Conservation (phyloP, 2,888 invertebrate genomes). For the Habroteleia sp. region DNA sequence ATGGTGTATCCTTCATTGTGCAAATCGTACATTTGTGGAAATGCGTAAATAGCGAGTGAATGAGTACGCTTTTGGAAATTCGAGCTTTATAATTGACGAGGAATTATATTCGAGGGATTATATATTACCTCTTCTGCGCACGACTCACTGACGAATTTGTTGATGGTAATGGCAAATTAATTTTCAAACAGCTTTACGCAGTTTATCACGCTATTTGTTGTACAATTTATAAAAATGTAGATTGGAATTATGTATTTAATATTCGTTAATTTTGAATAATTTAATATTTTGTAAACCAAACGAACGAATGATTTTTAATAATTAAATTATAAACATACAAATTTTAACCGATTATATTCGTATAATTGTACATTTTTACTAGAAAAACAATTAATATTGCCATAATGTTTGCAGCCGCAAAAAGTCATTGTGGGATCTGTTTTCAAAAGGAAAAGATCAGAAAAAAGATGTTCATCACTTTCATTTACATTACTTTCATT, state of each 20-base stretch:
- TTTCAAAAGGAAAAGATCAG: conserved; percentile 65
- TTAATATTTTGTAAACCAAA: neutral
- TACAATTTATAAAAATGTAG: conserved; percentile 57
- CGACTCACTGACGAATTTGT: conserved; percentile 64
- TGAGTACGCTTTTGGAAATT: conserved; percentile 56
- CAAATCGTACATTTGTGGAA: conserved; percentile 49
- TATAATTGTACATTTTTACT: too few species aligned
- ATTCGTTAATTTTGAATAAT: neutral
- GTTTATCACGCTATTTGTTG: conserved; percentile 68
- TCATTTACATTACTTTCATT: conserved; percentile 73
- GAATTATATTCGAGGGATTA: conserved; percentile 68
- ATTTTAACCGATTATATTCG: too few species aligned
- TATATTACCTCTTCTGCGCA: conserved; percentile 67
- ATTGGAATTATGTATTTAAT: conserved; percentile 14
- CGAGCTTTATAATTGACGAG: conserved; percentile 67
- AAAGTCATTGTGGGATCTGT: conserved; percentile 67
- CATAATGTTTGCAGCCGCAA: conserved; percentile 45
- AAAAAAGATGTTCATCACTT: conserved; percentile 70
- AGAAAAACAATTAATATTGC: too few species aligned
- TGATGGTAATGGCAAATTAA: conserved; percentile 71
- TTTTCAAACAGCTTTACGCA: conserved; percentile 66
- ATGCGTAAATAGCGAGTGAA: conserved; percentile 54
- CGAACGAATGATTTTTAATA: neutral
- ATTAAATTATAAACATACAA: neutral
- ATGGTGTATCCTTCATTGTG: conserved; percentile 46